Conservation (phyloP, 2,797 vertebrate species). For the Melopsittacus undulatus region DNA sequence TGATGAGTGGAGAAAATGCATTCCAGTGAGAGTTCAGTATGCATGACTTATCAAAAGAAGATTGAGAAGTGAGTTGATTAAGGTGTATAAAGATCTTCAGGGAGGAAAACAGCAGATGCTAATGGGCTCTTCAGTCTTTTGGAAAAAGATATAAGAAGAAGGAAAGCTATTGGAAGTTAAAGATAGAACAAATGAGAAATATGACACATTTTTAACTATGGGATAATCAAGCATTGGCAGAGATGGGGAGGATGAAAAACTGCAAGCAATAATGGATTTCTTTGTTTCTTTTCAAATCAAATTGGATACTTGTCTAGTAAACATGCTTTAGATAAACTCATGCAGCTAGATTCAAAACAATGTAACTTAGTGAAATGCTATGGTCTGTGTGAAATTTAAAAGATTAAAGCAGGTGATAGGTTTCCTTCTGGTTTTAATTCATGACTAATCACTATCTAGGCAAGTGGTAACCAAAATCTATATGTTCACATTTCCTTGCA, state of each 20-base stretch:
- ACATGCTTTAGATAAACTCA: background rate
- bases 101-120: background rate
- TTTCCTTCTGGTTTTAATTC: background rate
- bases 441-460: background rate
- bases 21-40: background rate
- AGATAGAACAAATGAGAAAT: background rate
- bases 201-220: background rate
- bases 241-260: background rate
- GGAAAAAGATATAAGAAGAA: background rate
- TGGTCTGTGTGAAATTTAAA: background rate
- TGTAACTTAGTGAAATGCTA: background rate
- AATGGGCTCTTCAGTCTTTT: background rate
- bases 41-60: background rate
- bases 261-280: background rate
- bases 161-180: background rate
- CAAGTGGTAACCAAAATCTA: background rate
- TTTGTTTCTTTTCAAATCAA: background rate
- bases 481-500: background rate
- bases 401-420: background rate
- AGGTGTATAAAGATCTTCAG: background rate
- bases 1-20: background rate
- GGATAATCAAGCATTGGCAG: background rate
- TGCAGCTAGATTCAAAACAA: background rate
- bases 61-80: slow-evolving; percentile 9
- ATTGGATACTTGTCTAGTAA: background rate